Base-by-base conservation (phyloP, 2,888 invertebrate species). In the Odontothrips loti region DNA sequence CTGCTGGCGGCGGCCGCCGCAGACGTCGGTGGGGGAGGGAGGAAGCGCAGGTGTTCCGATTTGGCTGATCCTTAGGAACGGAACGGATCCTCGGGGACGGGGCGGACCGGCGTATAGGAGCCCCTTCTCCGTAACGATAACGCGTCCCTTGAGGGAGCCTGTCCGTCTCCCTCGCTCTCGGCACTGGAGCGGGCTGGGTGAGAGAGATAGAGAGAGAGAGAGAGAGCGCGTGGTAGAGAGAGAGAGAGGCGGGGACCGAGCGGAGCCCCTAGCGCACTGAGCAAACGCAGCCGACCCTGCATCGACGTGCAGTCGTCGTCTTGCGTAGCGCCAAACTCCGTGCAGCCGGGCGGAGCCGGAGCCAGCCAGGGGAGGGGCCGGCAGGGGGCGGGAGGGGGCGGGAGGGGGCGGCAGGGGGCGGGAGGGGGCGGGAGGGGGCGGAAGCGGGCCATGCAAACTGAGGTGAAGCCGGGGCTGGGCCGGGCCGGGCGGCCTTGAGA, bases 41-140 rank as follows among this genome's bases (percentile, higher is more conserved):
- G 20, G 58, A 58, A 17, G 68, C 68, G 68, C 68, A 68, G 68
- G 68, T 68, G 68, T 68, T 23, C 68, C 20, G 68, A 68, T 68
- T 68, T 68, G 68, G n/a, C 68, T 23, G 68, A 68, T 68, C 23
- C 68, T 20, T 9, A 58, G 68, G 68, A 23, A 23, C 20, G 58
- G 20, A 20, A 20, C 23, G 68, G 68, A 23, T 43, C 34, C 34
- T 43, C 34, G 34, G 34, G 68, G 68, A 23, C 23, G 68, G 68
- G 23, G 68, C 23, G 11, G 68, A 23, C 68, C 51, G 9, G 68
- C 23, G 68, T 68, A 17, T 17, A 20, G 58, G 68, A 68, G 68
- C n/a, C 23, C 11, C 23, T 20, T 20, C 58, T 20, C 58, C 58
- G 17, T 58, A 58, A 58, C 58, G 58, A 58, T 15, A 17, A 58